Base-by-base conservation (phyloP, 2,888 invertebrate genomes). In the Myathropa florea region DNA sequence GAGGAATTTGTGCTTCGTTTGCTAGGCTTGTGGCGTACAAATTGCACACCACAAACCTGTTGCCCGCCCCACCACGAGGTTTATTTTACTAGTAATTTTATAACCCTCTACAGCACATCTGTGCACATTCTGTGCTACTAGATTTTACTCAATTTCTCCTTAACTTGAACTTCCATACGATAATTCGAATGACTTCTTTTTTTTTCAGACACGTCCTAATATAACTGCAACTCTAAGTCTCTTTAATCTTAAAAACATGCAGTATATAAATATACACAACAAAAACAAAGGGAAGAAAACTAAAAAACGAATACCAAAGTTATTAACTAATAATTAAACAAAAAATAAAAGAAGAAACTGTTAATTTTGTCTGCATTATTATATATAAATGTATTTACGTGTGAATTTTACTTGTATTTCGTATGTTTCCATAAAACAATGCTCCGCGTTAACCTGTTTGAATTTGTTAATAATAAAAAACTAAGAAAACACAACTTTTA, bases 361-460 rank as follows among this genome's bases (percentile, higher is more conserved):
- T 85, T 86, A 79, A 86, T 86, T 86, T 86, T 83, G 75, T 83
- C 86, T 83, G 83, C 86, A 86, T 86, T 86, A 83, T 75, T 79
- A 83, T 83, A 86, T 86, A 83, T 86, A 79, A 83, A 86, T 86
- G 86, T 86, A 83, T 86, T 86, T 83, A 82, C 75, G 83, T 86
- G 86, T 86, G 86, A 86, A 82, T 79, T 86, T 86, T 86, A 71
- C 85, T 82, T 83, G 86, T 86, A 83, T 86, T 86, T 83, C 83
- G 86, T 79, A 79, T 83, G 61, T 82, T 78, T 67, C 72, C 72
- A 64, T 23, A 59, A 59, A 78, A 39, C 57, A 57, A 80, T 53
- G 10, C 55, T 68, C 75, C 68, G 63, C 65, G 83, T 86, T 78
- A 65, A 71, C 86, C 86, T 67, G 83, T 83, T 86, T 86, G 75